phyloP scores from a whole-genome alignment of 1,140 invertebrate species.

The Pollicipes pollicipes region DNA sequence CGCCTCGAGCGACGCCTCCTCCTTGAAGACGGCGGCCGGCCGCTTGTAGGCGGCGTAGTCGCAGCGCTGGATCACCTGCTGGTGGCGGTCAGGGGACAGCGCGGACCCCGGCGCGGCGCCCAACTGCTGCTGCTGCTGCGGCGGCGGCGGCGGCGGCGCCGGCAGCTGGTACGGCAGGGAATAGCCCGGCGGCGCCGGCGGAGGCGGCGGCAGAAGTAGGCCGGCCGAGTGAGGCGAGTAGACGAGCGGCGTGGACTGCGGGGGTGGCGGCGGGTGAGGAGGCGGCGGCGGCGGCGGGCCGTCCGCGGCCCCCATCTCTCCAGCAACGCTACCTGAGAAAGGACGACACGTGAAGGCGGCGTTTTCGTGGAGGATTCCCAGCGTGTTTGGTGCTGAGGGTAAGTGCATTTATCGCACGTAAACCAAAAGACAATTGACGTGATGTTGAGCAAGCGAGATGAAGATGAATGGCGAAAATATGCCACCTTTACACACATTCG shows the following conservation, averaged over 20 bases:
- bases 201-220: neutral
- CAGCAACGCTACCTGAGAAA: too few relatives aligned
- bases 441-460: too few relatives aligned
- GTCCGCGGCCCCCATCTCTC: too few relatives aligned
- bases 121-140: neutral
- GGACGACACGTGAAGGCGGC: too few relatives aligned
- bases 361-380: too few relatives aligned
- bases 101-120: neutral
- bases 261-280: neutral
- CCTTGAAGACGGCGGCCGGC: slow-evolving; percentile 9
- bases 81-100: neutral
- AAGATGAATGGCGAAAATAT: too few relatives aligned
- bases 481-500: too few relatives aligned
- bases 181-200: neutral
- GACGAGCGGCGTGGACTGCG: neutral
- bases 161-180: neutral
- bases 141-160: too few relatives aligned
- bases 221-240: neutral
- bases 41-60: slow-evolving; percentile 4
- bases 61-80: neutral
- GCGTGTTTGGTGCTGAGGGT: too few relatives aligned
- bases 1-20: slow-evolving; percentile 7
- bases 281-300: neutral
- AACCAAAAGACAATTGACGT: too few relatives aligned
- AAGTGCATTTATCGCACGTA: too few relatives aligned